Conservation (phyloP, 30 jellyfish, hydroid and myxozoan genomes). For the Sanderia malayensis region DNA sequence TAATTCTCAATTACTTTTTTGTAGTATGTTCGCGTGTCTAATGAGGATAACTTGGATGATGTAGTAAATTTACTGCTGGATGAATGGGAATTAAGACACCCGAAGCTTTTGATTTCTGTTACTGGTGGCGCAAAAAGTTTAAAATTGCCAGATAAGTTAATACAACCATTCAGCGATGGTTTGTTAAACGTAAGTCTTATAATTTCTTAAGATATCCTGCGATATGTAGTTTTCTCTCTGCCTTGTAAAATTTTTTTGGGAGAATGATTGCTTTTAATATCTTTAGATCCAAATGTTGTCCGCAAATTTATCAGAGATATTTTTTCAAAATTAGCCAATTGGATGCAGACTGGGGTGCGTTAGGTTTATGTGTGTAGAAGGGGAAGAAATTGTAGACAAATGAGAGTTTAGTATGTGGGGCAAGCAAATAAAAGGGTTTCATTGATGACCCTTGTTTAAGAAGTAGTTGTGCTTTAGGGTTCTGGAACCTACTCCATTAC, state of each 20-base stretch:
- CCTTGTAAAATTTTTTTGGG: background rate
- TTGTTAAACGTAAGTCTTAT: conserved; percentile 58
- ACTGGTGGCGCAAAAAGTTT: conserved; percentile 94
- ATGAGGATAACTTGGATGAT: conserved; percentile 53
- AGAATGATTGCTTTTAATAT: background rate
- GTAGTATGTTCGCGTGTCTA: conserved; percentile 69
- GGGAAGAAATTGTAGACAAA: too few relatives aligned
- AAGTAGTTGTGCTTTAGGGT: too few relatives aligned
- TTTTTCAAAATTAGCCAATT: background rate
- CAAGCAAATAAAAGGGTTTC: too few relatives aligned
- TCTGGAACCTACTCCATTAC: too few relatives aligned
- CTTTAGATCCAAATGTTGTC: background rate
- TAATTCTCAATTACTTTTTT: too few relatives aligned
- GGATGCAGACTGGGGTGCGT: too few relatives aligned
- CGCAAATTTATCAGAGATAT: too few relatives aligned
- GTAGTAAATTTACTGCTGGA: conserved; percentile 57
- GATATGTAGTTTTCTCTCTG: background rate
- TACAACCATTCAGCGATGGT: conserved; percentile 63
- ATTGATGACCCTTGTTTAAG: too few relatives aligned
- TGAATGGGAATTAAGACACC: conserved; percentile 77
- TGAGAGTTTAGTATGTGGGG: too few relatives aligned
- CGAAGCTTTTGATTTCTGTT: conserved; percentile 81
- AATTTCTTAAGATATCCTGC: background rate
- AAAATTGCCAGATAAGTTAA: conserved; percentile 55
- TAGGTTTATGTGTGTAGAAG: too few relatives aligned